phyloP scores from a whole-genome alignment of 2,888 invertebrate species.

The Heteromurus nitidus region DNA sequence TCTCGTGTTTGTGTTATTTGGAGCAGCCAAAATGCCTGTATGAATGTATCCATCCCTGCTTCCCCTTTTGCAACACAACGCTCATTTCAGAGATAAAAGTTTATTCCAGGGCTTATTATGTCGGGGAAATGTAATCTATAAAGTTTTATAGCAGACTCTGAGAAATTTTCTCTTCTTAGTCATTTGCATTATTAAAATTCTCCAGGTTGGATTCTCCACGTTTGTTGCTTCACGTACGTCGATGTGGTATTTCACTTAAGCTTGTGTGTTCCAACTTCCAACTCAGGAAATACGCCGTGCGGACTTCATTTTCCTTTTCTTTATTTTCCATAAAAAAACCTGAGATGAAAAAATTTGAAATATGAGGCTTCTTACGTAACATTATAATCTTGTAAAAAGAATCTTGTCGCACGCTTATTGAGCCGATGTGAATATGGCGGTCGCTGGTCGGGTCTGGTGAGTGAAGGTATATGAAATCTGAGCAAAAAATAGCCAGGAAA shows the following conservation, averaged over 20 bases:
- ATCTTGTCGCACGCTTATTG: background rate
- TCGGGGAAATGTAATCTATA: slow-evolving; percentile 48
- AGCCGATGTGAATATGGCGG: no score
- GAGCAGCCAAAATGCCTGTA: background rate
- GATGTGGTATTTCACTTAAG: background rate
- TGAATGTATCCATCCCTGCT: no score
- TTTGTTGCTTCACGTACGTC: background rate
- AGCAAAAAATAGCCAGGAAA: background rate
- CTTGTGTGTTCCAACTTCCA: background rate
- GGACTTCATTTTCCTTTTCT: background rate
- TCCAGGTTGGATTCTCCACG: slow-evolving; percentile 22
- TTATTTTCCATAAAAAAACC: slow-evolving; percentile 4
- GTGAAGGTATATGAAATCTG: background rate
- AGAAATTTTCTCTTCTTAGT: slow-evolving; percentile 35
- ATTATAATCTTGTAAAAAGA: slow-evolving; percentile 27
- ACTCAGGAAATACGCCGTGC: background rate
- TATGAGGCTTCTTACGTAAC: slow-evolving; percentile 15
- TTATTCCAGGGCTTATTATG: slow-evolving; percentile 43
- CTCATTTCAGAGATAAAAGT: slow-evolving; percentile 45
- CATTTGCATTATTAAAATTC: slow-evolving; percentile 58
- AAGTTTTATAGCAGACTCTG: slow-evolving; percentile 45
- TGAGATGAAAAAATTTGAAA: slow-evolving; percentile 29
- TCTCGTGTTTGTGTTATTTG: background rate
- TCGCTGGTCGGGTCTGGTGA: background rate
- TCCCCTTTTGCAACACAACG: background rate